Conservation (phyloP, 2,888 invertebrate species). For the Dolichopus griseipennis region DNA sequence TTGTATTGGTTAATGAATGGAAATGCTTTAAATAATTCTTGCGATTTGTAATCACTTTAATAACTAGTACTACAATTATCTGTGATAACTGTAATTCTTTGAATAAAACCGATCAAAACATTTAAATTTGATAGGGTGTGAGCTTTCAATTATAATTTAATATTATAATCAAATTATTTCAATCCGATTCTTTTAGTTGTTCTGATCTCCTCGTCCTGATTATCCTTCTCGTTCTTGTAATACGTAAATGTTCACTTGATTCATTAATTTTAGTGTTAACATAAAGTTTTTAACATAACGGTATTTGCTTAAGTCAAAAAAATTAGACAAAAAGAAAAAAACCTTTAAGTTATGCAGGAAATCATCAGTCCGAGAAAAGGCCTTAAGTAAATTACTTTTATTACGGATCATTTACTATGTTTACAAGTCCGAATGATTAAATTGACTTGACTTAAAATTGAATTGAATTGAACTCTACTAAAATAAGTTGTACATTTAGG, state of each 20-base stretch:
- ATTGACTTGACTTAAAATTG: neutral
- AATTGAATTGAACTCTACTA: neutral
- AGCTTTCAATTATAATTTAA: neutral
- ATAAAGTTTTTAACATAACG: no score
- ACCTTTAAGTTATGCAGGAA: neutral
- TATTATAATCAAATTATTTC: neutral
- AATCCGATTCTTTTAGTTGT: neutral
- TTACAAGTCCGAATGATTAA: neutral
- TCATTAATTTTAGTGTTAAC: no score
- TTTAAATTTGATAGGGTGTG: neutral
- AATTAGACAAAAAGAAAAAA: neutral
- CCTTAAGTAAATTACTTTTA: neutral
- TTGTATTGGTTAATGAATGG: no score
- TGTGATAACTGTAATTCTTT: neutral
- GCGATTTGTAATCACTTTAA: neutral
- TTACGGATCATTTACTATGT: neutral
- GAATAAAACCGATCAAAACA: neutral
- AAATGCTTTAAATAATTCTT: no score
- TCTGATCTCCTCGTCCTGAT: no score
- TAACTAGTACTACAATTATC: no score
- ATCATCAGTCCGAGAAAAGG: neutral
- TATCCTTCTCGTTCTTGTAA: no score
- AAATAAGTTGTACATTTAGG: no score
- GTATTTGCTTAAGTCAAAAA: neutral
- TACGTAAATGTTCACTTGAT: no score